A percentile compares a stretch with the other conserved stretches of the same genome.
phyloP scores from a whole-genome alignment of 2,113 vertebrate genomes.

The Okapia johnstoni region DNA sequence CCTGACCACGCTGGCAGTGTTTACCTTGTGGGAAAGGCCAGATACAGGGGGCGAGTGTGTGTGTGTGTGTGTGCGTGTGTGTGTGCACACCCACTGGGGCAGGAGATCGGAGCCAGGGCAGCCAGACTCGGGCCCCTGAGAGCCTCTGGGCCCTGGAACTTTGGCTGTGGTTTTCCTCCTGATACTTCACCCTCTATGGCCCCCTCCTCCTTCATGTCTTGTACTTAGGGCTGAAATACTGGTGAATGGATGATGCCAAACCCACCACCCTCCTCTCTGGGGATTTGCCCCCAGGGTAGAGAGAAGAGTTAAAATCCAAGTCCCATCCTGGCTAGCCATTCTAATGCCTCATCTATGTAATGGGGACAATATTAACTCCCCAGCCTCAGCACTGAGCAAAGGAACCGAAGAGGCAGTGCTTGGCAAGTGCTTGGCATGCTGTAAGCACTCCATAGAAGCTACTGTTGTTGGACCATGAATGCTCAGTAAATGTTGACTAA shows the following conservation, averaged over 20 bases:
- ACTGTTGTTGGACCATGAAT: fast-evolving
- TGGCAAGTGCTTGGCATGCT: fast-evolving
- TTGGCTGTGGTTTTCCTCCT: fast-evolving
- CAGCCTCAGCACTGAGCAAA: neutral
- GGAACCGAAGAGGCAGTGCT: neutral
- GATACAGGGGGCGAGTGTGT: fast-evolving
- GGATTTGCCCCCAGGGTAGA: neutral
- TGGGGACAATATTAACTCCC: too few species aligned
- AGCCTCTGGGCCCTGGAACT: neutral
- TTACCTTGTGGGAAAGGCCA: neutral
- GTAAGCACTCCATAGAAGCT: neutral
- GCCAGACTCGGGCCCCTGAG: fast-evolving
- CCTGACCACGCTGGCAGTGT: constrained; percentile 54
- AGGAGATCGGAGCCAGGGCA: neutral
- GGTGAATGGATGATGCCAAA: fast-evolving
- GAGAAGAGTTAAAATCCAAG: neutral
- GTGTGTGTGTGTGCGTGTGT: neutral
- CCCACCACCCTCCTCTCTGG: fast-evolving
- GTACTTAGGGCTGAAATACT: neutral
- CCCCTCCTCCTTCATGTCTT: neutral
- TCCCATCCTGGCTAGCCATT: fast-evolving
- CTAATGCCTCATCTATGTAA: neutral
- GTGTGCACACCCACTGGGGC: neutral
- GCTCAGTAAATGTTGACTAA: neutral
- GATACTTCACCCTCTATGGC: neutral